phyloP scores from a whole-genome alignment of 2,888 invertebrate genomes.

The Pyrocoelia pectoralis region DNA sequence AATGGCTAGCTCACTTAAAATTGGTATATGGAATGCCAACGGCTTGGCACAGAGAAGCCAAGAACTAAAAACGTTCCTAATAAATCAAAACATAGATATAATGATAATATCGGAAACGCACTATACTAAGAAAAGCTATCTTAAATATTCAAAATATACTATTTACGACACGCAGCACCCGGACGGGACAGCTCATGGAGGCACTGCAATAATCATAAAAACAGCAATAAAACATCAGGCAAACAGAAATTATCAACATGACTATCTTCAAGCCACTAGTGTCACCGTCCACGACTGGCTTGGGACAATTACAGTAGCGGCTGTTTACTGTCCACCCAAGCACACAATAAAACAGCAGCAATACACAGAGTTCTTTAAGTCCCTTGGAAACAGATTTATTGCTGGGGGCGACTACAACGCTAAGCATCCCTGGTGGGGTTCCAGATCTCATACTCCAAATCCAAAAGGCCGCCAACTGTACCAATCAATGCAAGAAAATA shows the following conservation, averaged over 20 bases:
- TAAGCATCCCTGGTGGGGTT: constrained; percentile 36
- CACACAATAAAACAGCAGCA: constrained; percentile 28
- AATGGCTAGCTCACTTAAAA: constrained; percentile 2
- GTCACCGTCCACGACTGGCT: neutral
- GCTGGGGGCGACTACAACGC: constrained; percentile 39
- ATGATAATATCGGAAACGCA: neutral
- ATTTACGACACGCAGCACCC: constrained; percentile 10
- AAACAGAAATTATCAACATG: neutral
- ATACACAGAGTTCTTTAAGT: constrained; percentile 26
- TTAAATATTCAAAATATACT: neutral
- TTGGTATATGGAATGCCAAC: constrained; percentile 4
- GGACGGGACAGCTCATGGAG: constrained; percentile 5
- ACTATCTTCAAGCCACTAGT: constrained; percentile 4
- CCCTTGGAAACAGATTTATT: constrained; percentile 34
- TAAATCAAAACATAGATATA: neutral
- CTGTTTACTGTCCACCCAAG: constrained; percentile 19
- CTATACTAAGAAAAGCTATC: neutral
- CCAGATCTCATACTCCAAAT: neutral
- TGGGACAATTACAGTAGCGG: neutral
- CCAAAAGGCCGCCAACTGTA: neutral
- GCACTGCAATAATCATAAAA: constrained; percentile 17
- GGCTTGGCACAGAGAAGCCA: constrained; percentile 2
- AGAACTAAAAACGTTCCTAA: neutral
- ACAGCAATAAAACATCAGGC: constrained; percentile 3
- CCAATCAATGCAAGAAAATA: constrained; percentile 7